A percentile compares a stretch with the other conserved stretches of the same genome.
These are phyloP conservation scores for Apamea anceps DNA, from an alignment of 2,888 invertebrate genomes.

Conservation along the genomic window DNA sequence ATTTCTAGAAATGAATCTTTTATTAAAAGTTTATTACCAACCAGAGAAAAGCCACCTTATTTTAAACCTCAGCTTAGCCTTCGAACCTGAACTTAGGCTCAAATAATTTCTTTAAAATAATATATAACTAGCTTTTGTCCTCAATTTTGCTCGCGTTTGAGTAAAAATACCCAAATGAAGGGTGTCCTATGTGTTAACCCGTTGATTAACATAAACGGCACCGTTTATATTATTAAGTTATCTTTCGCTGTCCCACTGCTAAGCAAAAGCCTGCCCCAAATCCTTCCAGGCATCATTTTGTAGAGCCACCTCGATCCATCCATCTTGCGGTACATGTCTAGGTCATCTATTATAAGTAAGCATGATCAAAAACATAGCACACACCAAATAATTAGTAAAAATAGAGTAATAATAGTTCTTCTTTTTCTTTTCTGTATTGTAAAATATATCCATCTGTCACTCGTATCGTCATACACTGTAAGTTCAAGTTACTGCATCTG, in stretches of 20 bases:
- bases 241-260: too few species aligned
- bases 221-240: not conserved
- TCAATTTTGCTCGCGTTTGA: not conserved
- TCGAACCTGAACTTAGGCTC: not conserved
- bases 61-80: not conserved
- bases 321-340: too few species aligned
- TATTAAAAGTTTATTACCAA: not conserved
- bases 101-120: not conserved
- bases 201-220: not conserved
- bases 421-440: too few species aligned
- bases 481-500: not conserved
- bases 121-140: not conserved
- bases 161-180: not conserved
- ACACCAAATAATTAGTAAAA: not conserved
- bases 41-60: not conserved
- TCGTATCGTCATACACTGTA: constrained; percentile 11
- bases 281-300: too few species aligned
- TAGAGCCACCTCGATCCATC: too few species aligned
- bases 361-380: not conserved
- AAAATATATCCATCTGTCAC: not conserved
- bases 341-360: not conserved
- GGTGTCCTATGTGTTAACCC: not conserved
- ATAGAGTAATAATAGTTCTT: not conserved
- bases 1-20: not conserved
- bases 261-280: too few species aligned